Conservation (phyloP, 2,113 vertebrate species). For the Sander lucioperca region DNA sequence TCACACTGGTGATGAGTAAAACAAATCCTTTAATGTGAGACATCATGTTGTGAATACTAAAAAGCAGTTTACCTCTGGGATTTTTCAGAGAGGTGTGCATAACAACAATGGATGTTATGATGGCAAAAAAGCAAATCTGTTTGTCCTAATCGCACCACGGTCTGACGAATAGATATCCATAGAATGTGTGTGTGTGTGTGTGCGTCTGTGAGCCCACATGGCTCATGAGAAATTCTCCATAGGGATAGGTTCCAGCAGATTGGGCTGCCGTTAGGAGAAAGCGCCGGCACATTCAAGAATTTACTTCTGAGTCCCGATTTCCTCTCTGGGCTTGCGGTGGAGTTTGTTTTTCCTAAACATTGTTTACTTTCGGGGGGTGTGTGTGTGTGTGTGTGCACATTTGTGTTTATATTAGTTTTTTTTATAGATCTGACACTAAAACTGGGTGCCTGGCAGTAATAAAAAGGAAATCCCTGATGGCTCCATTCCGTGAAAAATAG, state of each 20-base stretch:
- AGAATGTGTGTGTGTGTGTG: constrained; percentile 25
- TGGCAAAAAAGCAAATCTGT: constrained; percentile 57
- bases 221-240: constrained; percentile 73
- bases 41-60: constrained; percentile 43
- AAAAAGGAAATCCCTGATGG: constrained; percentile 72
- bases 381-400: constrained; percentile 27
- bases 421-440: constrained; percentile 64
- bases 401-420: constrained; percentile 69
- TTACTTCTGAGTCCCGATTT: constrained; percentile 74
- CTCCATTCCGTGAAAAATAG: constrained; percentile 71
- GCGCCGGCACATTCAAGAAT: constrained; percentile 74
- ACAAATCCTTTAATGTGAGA: constrained; percentile 49
- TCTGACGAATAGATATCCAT: constrained; percentile 72
- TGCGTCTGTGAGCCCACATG: constrained; percentile 37
- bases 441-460: constrained; percentile 69
- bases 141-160: constrained; percentile 70
- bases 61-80: constrained; percentile 38
- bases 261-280: constrained; percentile 72
- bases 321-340: constrained; percentile 57
- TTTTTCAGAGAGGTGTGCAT: constrained; percentile 49
- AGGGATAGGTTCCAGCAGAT: constrained; percentile 75
- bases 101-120: constrained; percentile 68
- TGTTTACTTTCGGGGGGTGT: constrained; percentile 73
- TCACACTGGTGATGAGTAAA: constrained; percentile 29
- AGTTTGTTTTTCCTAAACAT: constrained; percentile 80